phyloP scores from a whole-genome alignment of 2,888 invertebrate species.

The Tridacna gigas region DNA sequence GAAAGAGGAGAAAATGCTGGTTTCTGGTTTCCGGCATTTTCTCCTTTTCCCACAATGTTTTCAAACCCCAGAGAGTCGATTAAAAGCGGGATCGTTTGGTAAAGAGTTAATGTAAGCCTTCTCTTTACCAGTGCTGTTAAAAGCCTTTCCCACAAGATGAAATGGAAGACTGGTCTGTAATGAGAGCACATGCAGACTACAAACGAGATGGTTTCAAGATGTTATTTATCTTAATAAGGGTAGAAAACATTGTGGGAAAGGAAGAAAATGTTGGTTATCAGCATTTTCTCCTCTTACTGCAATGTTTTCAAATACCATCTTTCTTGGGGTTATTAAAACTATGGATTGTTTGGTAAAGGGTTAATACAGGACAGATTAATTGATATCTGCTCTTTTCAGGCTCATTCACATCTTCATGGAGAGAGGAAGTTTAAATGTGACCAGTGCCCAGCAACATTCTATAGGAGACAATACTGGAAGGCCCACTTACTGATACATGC shows the following conservation, averaged over 20 bases:
- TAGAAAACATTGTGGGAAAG: no score
- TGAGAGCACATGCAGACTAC: neutral
- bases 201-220: no score
- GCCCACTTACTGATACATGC: slow-evolving; percentile 46
- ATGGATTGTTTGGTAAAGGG: neutral
- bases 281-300: no score
- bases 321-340: no score
- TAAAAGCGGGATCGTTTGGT: no score
- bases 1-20: no score
- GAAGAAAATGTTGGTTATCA: no score
- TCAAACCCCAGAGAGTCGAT: no score
- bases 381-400: slow-evolving; percentile 23
- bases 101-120: neutral
- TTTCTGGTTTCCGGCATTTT: neutral
- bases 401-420: slow-evolving; percentile 47
- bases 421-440: slow-evolving; percentile 54
- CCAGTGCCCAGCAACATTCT: slow-evolving; percentile 56
- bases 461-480: slow-evolving; percentile 40
- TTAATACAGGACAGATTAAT: neutral
- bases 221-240: no score
- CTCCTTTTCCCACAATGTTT: neutral
- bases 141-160: no score
- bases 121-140: no score
- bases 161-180: neutral
- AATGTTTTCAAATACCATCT: no score